Evolutionary conservation across 35 echinoderm and acorn worm species (phyloP), one percentile per base, ranked within the genome.

Genomic region (Lytechinus pictus): DNA sequence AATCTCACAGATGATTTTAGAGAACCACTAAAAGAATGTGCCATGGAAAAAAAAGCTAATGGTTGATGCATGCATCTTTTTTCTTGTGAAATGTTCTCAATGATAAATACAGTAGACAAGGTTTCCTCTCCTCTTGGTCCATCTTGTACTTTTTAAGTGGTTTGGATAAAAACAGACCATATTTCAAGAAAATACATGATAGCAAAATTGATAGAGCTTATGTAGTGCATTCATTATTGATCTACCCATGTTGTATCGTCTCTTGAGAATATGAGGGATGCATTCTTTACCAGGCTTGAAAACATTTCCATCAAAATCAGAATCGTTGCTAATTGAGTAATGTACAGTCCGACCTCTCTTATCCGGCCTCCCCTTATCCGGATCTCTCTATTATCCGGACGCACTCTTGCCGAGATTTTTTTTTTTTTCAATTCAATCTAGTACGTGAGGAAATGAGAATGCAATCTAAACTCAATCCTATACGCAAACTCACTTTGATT

Each of bases 221-320:
- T 79, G 66, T 79, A 79, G 66, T 79, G 3, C 66, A 79, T 79
- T 79, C 21, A 24, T 79, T 79, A 79, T 79, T 79, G 66, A 79
- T 79, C 66, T 24, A 79, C 19, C 16, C 66, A 6, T 79, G 66
- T 79, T 79, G 19, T 8, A 79, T 24, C 66, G 19, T 79, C 66
- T 79, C 66, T 79, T n/a, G 66, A 79, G 66, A 79, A 79, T 79
- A 8, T 79, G 66, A 79, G 14, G 66, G 66, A 3, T 24, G 21
- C n/a, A 7, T 7, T 79, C 19, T 16, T 79, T 79, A 79, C 19
- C 4, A n/a, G 66, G 19, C 16, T 79, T 79, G 66, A 79, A 79
- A 79, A 79, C 66, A 79, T 79, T 79, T 79, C 66, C 66, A 79
- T 79, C 56, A 7, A n/a, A 79, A 79, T 79, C 66, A 79, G 66